Percentiles rank a stretch among this genome's conserved stretches.
These are phyloP conservation scores for Bradypodion ventrale DNA, from an alignment of 2,797 vertebrate genomes.

Conservation along the genomic window DNA sequence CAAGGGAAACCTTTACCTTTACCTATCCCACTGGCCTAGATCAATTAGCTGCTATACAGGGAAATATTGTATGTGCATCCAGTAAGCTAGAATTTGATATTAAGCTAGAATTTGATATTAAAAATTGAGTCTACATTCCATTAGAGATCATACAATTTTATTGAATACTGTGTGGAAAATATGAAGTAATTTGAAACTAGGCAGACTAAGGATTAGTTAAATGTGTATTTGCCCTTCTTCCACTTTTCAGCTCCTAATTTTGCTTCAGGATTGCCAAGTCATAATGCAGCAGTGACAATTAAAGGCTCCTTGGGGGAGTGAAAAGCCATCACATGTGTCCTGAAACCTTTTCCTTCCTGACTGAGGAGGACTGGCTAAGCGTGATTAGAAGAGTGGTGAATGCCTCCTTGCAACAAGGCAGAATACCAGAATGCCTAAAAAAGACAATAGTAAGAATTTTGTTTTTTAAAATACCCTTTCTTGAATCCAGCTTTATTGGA, in stretches of 20 bases:
- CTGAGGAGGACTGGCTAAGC: too few relatives aligned
- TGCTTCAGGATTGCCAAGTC: background rate
- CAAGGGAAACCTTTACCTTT: too few relatives aligned
- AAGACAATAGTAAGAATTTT: too few relatives aligned
- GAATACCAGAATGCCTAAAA: too few relatives aligned
- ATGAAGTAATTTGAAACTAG: background rate
- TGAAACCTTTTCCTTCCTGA: too few relatives aligned
- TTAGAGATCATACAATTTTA: background rate
- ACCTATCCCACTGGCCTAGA: conserved; percentile 39
- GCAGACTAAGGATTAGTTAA: background rate
- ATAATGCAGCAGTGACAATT: background rate
- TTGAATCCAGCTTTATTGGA: too few relatives aligned
- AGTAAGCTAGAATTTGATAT: conserved; percentile 52
- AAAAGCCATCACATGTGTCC: too few relatives aligned
- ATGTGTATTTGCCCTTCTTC: too few relatives aligned
- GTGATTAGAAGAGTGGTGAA: too few relatives aligned
- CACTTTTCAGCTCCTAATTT: background rate
- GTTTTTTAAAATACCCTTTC: too few relatives aligned
- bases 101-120: conserved; percentile 51
- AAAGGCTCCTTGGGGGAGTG: too few relatives aligned
- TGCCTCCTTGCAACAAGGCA: too few relatives aligned
- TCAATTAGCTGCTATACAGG: conserved; percentile 42
- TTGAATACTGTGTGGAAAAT: background rate
- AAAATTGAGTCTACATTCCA: background rate
- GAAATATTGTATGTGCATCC: conserved; percentile 54